Evolutionary conservation across 2,797 vertebrate genomes (phyloP).

Genomic region (Ceryle rudis): DNA sequence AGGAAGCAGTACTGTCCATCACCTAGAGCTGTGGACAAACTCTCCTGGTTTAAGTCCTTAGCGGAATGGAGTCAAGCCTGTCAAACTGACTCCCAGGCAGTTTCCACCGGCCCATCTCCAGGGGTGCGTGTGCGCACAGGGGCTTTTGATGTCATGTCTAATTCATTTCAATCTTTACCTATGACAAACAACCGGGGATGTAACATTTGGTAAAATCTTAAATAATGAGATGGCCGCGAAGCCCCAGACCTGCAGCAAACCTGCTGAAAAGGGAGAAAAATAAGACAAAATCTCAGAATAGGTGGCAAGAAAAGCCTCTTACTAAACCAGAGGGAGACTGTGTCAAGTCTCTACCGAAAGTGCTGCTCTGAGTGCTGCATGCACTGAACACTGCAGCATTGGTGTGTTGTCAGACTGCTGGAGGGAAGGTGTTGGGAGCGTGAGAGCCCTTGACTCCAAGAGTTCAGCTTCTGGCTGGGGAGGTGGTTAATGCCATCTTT

Average conservation of each 20-base stretch:
- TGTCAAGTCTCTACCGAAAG: not conserved
- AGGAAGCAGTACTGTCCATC: rapidly evolving
- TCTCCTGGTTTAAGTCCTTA: not conserved
- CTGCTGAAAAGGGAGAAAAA: not conserved
- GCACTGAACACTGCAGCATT: not conserved
- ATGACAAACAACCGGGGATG: not conserved
- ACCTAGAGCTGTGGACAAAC: not conserved
- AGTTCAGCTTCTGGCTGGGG: not conserved
- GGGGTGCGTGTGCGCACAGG: too few species aligned
- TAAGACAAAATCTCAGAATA: slow-evolving; percentile 4
- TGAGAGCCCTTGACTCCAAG: not conserved
- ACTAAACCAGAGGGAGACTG: not conserved
- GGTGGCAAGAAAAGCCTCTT: not conserved
- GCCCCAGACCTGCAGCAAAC: not conserved
- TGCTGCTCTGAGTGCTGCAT: not conserved
- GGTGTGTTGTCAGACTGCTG: not conserved
- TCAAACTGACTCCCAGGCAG: not conserved
- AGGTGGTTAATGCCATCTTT: not conserved
- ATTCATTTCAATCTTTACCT: not conserved
- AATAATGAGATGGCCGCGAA: not conserved
- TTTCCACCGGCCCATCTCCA: not conserved
- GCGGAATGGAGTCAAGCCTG: not conserved
- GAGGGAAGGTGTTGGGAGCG: not conserved
- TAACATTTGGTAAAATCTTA: not conserved
- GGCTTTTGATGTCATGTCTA: not conserved